These are phyloP conservation scores for Gymnarchus niloticus DNA, from an alignment of 2,113 vertebrate genomes.

Conservation along the genomic window DNA sequence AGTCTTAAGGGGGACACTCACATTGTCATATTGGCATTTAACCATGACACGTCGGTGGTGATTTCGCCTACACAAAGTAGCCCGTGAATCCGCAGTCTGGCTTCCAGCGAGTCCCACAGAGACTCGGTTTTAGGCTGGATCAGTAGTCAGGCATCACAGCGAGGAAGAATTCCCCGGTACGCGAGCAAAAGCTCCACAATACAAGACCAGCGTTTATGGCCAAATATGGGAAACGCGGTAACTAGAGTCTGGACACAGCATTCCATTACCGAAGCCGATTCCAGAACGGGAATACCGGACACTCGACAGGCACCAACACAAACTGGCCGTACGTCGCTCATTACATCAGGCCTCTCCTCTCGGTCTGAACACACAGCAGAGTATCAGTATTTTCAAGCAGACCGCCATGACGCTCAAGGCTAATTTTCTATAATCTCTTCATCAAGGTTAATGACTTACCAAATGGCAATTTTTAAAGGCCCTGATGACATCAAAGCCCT, in stretches of 20 bases:
- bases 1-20: too few species aligned
- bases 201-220: too few species aligned
- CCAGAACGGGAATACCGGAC: too few species aligned
- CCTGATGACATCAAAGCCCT: neutral
- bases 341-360: neutral
- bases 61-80: neutral
- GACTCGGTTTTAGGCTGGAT: neutral
- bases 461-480: neutral
- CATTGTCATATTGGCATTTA: neutral
- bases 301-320: neutral
- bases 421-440: neutral
- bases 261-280: too few species aligned
- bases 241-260: too few species aligned
- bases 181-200: too few species aligned
- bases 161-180: neutral
- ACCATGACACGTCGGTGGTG: neutral
- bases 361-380: neutral
- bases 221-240: too few species aligned
- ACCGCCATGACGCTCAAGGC: neutral
- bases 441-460: neutral
- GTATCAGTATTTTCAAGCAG: neutral
- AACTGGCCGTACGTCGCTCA: neutral
- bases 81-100: neutral
- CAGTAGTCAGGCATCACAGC: neutral
- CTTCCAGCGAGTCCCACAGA: neutral